Conservation (phyloP, 2,888 invertebrate species). For the Ochropleura plecta region DNA sequence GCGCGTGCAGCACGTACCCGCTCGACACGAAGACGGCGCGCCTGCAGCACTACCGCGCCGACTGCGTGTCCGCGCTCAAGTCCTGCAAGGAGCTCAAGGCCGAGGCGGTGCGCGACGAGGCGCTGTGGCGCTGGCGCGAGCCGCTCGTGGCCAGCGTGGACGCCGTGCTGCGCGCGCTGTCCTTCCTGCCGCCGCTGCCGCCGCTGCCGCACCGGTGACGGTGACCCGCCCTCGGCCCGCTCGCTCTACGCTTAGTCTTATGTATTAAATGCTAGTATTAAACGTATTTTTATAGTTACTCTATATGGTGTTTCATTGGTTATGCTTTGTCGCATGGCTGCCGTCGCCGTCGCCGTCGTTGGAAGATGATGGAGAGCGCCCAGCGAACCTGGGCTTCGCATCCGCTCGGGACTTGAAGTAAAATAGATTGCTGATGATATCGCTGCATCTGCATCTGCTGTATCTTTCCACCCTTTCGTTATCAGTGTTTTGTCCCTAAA, state of each 20-base stretch:
- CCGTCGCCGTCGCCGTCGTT: background rate
- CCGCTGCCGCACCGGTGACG: conserved; percentile 58
- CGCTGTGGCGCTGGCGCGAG: conserved; percentile 97
- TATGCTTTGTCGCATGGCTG: background rate
- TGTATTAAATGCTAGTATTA: conserved; percentile 77
- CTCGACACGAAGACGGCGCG: conserved; percentile 96
- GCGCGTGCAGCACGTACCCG: conserved; percentile 95
- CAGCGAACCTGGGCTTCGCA: too few species aligned
- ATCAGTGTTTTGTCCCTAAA: too few species aligned
- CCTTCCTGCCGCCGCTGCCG: conserved; percentile 92
- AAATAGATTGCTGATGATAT: too few species aligned
- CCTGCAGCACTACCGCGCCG: conserved; percentile 98
- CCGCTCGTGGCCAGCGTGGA: conserved; percentile 93
- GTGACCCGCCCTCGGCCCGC: background rate
- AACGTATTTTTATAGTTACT: conserved; percentile 81
- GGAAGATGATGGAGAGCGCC: background rate
- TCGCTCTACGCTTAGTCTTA: conserved; percentile 56
- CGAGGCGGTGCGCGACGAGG: conserved; percentile 95
- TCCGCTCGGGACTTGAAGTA: too few species aligned
- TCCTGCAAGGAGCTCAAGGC: conserved; percentile 95
- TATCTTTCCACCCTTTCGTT: too few species aligned
- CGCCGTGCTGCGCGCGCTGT: conserved; percentile 93
- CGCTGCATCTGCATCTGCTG: too few species aligned
- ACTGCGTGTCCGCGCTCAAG: conserved; percentile 97
- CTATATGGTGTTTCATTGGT: conserved; percentile 47